Base-by-base conservation (phyloP, 53 echinoderm and acorn worm genomes). In the Temnopleurus reevesii region DNA sequence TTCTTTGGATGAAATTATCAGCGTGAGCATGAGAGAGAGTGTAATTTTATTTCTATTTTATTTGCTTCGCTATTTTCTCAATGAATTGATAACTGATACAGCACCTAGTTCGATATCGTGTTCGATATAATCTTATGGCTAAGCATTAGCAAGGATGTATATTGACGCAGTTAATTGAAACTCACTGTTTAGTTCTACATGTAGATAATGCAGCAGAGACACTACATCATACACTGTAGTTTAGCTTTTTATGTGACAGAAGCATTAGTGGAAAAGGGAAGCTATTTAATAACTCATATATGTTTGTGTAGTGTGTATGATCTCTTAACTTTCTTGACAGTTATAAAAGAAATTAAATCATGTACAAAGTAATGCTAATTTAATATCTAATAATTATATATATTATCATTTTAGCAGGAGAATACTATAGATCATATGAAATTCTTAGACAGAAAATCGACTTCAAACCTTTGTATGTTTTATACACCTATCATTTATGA, bases 291-390 rank as follows among this genome's bases (percentile, higher is more conserved):
- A 55, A 36, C 79, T 47, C n/a, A 36, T 85, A 49, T 85, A 60
- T 87, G 64, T 71, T 87, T 65, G 88, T 86, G 61, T 64, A 49
- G 88, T 87, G 35, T 87, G 36, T 87, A 66, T 87, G 53, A 87
- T 87, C 65, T 30, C 35, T 15, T 3, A 66, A 49, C 31, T 71
- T 87, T 87, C 71, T 47, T 53, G 10, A 36, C 46, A 79, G 26
- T 43, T 45, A 77, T 46, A 81, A 56, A 54, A 31, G 83, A 56
- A 53, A 55, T 55, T 55, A 60, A 61, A 87, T 87, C 88, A 87
- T 87, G 88, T 87, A 87, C 71, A 87, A 87, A 87, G 88, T 87
- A 66, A 51, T 87, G 71, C 71, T 87, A 87, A 87, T 87, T 87
- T 87, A 87, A 87, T 86, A 86, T 87, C 66, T 87, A 87, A 60